Base-by-base conservation (phyloP, 2,113 vertebrate species). In the Hypocryptadius cinnamomeus region DNA sequence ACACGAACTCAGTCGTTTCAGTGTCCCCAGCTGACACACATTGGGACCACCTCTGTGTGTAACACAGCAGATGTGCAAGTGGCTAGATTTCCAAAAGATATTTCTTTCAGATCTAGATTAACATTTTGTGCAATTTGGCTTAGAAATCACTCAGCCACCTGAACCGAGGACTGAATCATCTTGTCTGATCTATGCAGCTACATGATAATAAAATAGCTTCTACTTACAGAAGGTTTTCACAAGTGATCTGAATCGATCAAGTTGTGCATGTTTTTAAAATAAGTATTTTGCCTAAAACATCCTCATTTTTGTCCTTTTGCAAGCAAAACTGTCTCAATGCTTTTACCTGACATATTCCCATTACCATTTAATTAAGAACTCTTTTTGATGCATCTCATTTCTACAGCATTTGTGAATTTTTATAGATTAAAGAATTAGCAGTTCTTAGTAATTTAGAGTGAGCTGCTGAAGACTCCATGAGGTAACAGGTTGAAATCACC, bases 1-100 rank as follows among this genome's bases (percentile, higher is more conserved):
- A 37, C 8, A 63, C 0, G 1, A 25, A 37, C 20, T 37, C 1
- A 0, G 11, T 40, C 25, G n/a, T 53, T 24, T 40, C 13, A 5
- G 6, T 45, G 27, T 81, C 30, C 17, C 12, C 25, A 57, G 19
- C 3, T 40, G 20, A 39, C 24, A 44, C 5, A 42, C 9, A 19
- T 14, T 54, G 30, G 35, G 24, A 53, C 15, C 15, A 65, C 31
- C 10, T 57, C 11, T 21, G 6, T 17, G 31, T 31, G 31, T n/a
- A 69, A 72, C 24, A 48, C 30, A 83, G 33, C 13, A 77, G 28
- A 9, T 27, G 3, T 51, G 23, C 16, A 65, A 74, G 37, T 2
- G 2, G 14, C 3, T 51, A 50, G 28, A 77, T 80, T 69, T 51
- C 24, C 33, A 80, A 60, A 88, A 60, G 15, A 6, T 3, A 57